Evolutionary conservation across 2,113 vertebrate species (phyloP).

Genomic region (Pterocles burchelli): DNA sequence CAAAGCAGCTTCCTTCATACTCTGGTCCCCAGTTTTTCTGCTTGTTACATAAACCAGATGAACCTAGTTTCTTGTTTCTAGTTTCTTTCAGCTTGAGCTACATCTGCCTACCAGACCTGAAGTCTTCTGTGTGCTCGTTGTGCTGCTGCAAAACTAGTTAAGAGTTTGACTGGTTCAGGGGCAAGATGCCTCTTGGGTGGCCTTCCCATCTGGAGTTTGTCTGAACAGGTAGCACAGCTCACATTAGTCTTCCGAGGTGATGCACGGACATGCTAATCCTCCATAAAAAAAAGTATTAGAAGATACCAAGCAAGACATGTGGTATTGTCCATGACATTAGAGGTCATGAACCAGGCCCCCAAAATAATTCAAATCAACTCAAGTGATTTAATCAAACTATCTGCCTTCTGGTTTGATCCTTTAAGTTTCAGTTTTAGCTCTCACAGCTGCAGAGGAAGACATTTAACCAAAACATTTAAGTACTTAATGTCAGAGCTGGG

Average conservation of each 20-base stretch:
- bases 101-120: constrained; percentile 59
- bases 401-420: background rate
- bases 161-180: background rate
- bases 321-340: background rate
- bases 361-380: constrained; percentile 21
- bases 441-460: constrained; percentile 8
- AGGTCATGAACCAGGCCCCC: constrained; percentile 9
- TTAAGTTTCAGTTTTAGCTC: background rate
- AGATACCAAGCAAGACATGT: background rate
- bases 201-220: constrained; percentile 41
- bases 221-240: constrained; percentile 50
- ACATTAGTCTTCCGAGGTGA: constrained; percentile 17
- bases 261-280: constrained; percentile 14
- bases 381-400: constrained; percentile 46
- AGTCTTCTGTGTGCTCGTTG: background rate
- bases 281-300: background rate
- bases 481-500: background rate
- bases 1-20: constrained; percentile 23
- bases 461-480: background rate
- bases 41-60: constrained; percentile 20
- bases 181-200: constrained; percentile 43
- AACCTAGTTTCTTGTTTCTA: constrained; percentile 34
- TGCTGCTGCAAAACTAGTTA: constrained; percentile 25
- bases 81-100: constrained; percentile 29
- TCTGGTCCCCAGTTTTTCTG: constrained; percentile 7